Percentiles rank a stretch among this genome's conserved stretches.
Conservation (phyloP, 2,113 vertebrate species). For the Hippocampus barbouri region DNA sequence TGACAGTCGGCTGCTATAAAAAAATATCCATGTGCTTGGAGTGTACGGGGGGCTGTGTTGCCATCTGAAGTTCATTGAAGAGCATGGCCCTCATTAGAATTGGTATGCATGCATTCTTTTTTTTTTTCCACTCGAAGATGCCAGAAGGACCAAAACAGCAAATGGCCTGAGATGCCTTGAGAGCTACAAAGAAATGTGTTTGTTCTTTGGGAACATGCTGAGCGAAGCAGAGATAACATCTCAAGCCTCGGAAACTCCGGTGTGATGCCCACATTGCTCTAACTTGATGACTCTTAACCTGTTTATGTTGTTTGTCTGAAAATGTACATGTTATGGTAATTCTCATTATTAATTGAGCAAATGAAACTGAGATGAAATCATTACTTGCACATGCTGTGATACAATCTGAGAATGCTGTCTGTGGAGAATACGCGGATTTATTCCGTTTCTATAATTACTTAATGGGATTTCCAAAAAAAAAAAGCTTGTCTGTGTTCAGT, state of each 20-base stretch:
- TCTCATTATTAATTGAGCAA: too few species aligned
- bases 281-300: background rate
- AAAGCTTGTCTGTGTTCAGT: too few species aligned
- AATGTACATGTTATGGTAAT: too few species aligned
- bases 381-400: too few species aligned
- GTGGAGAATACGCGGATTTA: too few species aligned
- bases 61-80: background rate
- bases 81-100: conserved; percentile 5
- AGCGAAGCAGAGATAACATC: conserved; percentile 1
- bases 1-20: background rate
- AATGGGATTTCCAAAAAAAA: too few species aligned
- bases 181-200: background rate
- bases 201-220: background rate
- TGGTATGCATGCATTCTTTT: background rate
- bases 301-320: background rate
- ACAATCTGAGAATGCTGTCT: too few species aligned
- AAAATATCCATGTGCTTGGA: background rate
- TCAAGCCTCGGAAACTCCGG: background rate
- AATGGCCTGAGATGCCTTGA: background rate
- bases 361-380: too few species aligned
- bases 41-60: background rate
- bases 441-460: too few species aligned
- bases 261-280: background rate
- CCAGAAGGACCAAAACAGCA: background rate
- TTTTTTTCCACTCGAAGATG: conserved; percentile 1